Percentiles rank a stretch among this genome's conserved stretches.
phyloP scores from a whole-genome alignment of 2,888 invertebrate species.

The Chromoteleia sp. region DNA sequence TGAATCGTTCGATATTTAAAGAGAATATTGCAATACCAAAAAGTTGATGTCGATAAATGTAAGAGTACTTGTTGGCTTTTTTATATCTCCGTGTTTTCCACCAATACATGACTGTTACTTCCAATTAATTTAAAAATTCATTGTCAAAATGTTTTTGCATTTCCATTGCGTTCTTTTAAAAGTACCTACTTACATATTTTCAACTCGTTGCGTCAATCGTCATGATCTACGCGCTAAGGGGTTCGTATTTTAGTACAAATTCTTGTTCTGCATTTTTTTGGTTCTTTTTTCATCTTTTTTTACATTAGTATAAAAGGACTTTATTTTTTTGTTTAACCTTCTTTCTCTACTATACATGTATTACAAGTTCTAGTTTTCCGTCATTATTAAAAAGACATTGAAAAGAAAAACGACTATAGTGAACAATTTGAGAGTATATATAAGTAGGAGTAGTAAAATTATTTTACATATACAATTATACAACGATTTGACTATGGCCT shows the following conservation, averaged over 20 bases:
- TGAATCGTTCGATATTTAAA: constrained; percentile 53
- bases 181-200: constrained; percentile 65
- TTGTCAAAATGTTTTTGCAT: constrained; percentile 39
- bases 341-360: constrained; percentile 65
- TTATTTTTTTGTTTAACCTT: constrained; percentile 45
- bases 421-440: constrained; percentile 64
- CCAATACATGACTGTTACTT: constrained; percentile 13
- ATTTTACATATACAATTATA: constrained; percentile 69
- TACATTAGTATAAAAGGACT: constrained; percentile 70
- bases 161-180: constrained; percentile 51
- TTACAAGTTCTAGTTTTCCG: constrained; percentile 66
- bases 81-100: constrained; percentile 1
- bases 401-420: constrained; percentile 66
- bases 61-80: constrained; percentile 40
- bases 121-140: constrained; percentile 39
- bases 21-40: constrained; percentile 47
- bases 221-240: constrained; percentile 56
- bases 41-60: constrained; percentile 48
- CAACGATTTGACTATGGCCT: constrained; percentile 63
- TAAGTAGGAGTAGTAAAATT: constrained; percentile 69
- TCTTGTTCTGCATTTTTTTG: constrained; percentile 34
- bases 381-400: constrained; percentile 62
- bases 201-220: constrained; percentile 60
- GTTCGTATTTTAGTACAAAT: constrained; percentile 66
- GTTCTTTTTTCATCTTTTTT: constrained; percentile 46